A percentile compares a stretch with the other conserved stretches of the same genome.
Evolutionary conservation across 2,888 invertebrate species (phyloP).

Genomic region (Dicycla oo): DNA sequence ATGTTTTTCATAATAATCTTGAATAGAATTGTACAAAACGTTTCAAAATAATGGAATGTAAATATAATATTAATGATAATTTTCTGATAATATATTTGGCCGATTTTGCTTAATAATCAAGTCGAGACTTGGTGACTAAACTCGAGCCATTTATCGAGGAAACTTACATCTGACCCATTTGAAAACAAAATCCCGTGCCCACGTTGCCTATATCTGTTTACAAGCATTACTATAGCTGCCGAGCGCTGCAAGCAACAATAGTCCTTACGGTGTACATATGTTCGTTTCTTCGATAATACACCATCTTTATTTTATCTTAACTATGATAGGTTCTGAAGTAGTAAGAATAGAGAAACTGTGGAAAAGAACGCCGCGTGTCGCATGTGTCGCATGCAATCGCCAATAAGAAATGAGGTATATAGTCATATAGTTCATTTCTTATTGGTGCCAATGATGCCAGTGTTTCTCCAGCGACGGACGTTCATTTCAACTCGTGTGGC

Average conservation of each 20-base stretch:
- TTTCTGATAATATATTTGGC: neutral
- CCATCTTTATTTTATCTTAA: slow-evolving; percentile 5
- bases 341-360: slow-evolving; percentile 12
- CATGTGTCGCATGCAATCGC: neutral
- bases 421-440: too few species aligned
- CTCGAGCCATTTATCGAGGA: slow-evolving; percentile 33
- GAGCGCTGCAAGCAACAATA: too few species aligned
- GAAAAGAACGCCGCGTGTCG: neutral
- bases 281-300: too few species aligned
- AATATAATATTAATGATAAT: slow-evolving; percentile 6
- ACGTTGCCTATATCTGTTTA: too few species aligned
- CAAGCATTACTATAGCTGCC: too few species aligned
- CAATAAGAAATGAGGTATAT: slow-evolving; percentile 16
- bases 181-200: too few species aligned
- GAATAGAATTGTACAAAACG: slow-evolving; percentile 6
- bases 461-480: neutral
- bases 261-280: too few species aligned
- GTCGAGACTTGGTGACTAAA: slow-evolving; percentile 19
- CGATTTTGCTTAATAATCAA: neutral
- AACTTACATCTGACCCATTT: too few species aligned
- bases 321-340: slow-evolving; percentile 21
- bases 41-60: slow-evolving; percentile 30
- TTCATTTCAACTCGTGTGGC: neutral
- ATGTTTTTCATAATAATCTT: neutral
- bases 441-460: too few species aligned